Evolutionary conservation across 2,797 vertebrate genomes (phyloP).

Genomic region (Coilia nasus): DNA sequence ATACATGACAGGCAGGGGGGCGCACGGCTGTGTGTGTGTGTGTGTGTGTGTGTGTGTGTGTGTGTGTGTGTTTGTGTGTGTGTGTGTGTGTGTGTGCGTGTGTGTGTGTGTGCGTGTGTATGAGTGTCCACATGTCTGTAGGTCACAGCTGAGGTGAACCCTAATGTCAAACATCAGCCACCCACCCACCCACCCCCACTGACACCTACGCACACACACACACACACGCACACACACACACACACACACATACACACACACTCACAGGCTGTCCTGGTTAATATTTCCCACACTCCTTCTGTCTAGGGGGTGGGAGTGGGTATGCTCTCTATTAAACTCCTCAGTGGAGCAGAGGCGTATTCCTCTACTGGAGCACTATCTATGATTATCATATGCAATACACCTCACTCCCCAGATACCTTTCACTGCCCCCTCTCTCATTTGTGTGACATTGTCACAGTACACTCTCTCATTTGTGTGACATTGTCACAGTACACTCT

Average conservation of each 20-base stretch:
- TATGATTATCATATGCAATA: background rate
- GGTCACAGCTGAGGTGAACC: slow-evolving; percentile 58
- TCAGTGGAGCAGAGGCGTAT: background rate
- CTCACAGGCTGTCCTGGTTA: slow-evolving; percentile 42
- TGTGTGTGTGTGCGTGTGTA: background rate
- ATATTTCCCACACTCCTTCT: slow-evolving; percentile 44
- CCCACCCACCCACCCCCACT: background rate
- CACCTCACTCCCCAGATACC: background rate
- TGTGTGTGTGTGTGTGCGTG: too few relatives aligned
- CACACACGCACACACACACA: background rate
- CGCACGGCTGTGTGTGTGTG: too few relatives aligned
- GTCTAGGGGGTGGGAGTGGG: slow-evolving; percentile 55
- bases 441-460: background rate
- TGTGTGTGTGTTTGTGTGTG: too few relatives aligned
- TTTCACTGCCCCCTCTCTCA: background rate
- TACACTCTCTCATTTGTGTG: too few relatives aligned
- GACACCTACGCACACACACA: background rate
- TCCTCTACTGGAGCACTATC: background rate
- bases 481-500: too few relatives aligned
- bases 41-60: too few relatives aligned
- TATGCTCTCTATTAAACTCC: too few relatives aligned
- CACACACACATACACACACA: background rate
- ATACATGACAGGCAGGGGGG: slow-evolving; percentile 42
- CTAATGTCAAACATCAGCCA: slow-evolving; percentile 50
- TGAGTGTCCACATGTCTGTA: background rate